Evolutionary conservation across 2,797 vertebrate genomes (phyloP).

Genomic region (Psittacula derbiana): DNA sequence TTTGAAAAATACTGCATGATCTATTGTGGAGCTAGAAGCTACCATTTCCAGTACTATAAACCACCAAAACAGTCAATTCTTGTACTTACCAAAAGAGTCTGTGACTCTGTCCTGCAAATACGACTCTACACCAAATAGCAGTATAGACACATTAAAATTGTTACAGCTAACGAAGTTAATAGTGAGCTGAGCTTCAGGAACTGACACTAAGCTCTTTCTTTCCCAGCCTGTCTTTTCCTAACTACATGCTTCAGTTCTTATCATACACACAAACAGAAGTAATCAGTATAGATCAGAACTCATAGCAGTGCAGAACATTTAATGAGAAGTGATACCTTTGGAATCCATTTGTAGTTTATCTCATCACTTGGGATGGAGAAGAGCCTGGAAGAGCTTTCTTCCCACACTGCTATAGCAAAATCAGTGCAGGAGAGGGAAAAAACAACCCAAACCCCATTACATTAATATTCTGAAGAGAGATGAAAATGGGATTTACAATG

Average conservation of each 20-base stretch:
- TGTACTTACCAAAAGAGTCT: accelerated
- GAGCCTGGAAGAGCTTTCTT: neutral
- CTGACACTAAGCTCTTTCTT: neutral
- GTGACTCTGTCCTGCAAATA: neutral
- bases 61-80: neutral
- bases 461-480: neutral
- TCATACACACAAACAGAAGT: neutral
- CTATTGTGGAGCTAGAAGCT: neutral
- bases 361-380: neutral
- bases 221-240: neutral
- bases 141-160: neutral
- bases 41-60: neutral
- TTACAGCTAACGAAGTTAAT: neutral
- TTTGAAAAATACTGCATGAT: neutral
- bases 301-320: neutral
- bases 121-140: neutral
- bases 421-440: neutral
- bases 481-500: neutral
- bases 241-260: neutral
- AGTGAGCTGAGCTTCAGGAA: neutral
- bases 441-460: accelerated
- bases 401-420: neutral
- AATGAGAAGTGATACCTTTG: neutral
- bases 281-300: neutral
- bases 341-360: neutral